Evolutionary conservation across 2,113 vertebrate genomes (phyloP).

Genomic region (Indicator indicator): DNA sequence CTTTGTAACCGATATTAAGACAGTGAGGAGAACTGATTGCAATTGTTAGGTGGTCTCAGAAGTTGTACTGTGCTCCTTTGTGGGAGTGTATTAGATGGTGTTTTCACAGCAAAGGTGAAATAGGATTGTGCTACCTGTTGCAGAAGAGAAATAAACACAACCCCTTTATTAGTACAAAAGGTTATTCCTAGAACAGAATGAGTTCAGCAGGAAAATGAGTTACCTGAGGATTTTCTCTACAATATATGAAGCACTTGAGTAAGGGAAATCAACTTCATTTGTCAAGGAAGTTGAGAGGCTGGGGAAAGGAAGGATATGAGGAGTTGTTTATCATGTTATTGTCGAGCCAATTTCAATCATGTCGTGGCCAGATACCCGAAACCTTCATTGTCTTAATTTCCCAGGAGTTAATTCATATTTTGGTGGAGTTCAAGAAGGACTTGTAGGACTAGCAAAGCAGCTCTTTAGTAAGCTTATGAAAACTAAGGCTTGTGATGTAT

Average conservation of each 20-base stretch:
- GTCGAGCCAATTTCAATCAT: not conserved
- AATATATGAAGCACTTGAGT: not conserved
- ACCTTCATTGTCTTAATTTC: not conserved
- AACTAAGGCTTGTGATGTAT: not conserved
- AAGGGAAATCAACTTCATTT: not conserved
- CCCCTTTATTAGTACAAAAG: not conserved
- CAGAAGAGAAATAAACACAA: not conserved
- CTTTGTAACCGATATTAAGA: not conserved
- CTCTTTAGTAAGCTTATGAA: constrained; percentile 5
- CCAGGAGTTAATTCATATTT: constrained; percentile 17
- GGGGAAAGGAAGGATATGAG: not conserved
- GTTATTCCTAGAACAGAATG: not conserved
- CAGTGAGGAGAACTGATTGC: not conserved
- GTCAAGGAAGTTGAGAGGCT: not conserved
- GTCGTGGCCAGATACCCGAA: not conserved
- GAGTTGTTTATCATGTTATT: not conserved
- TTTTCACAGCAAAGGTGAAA: not conserved
- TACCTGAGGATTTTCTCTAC: not conserved
- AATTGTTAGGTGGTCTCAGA: not conserved
- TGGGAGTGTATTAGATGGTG: not conserved
- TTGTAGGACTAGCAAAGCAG: constrained; percentile 34
- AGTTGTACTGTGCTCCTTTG: not conserved
- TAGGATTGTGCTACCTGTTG: not conserved
- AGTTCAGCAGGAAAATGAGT: not conserved
- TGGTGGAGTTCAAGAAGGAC: constrained; percentile 30